These are phyloP conservation scores for Drosophila persimilis DNA, from an alignment of 1,140 invertebrate species.

Conservation along the genomic window DNA sequence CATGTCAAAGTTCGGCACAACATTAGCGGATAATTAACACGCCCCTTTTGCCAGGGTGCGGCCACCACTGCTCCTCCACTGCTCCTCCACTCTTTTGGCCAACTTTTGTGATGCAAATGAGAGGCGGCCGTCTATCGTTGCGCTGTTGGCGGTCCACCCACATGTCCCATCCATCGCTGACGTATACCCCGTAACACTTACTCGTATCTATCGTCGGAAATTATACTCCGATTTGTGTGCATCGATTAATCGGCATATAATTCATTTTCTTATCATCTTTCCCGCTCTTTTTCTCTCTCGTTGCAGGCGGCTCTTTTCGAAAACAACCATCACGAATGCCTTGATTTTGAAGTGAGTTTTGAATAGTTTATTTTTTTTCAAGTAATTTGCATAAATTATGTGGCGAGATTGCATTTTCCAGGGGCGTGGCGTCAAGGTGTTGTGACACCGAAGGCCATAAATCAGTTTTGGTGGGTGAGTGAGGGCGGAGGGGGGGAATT, in stretches of 20 bases:
- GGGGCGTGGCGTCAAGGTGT: constrained; percentile 35
- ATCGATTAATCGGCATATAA: constrained; percentile 36
- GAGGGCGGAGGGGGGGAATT: too few species aligned
- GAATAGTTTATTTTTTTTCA: constrained; percentile 59
- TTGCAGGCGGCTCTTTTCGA: constrained; percentile 41
- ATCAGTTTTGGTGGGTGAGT: not conserved
- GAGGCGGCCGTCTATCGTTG: constrained; percentile 35
- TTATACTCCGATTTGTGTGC: constrained; percentile 33
- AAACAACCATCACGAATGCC: constrained; percentile 31
- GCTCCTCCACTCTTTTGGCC: constrained; percentile 51
- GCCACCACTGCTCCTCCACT: too few species aligned
- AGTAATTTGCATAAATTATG: constrained; percentile 75
- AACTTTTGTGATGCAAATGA: constrained; percentile 80
- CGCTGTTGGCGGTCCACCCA: constrained; percentile 59
- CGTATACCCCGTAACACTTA: not conserved
- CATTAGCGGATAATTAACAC: constrained; percentile 80
- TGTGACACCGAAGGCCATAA: constrained; percentile 49
- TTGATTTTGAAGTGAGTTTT: constrained; percentile 63
- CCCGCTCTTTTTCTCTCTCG: constrained; percentile 8
- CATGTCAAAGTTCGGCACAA: constrained; percentile 70
- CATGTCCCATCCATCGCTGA: not conserved
- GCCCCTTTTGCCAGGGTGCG: constrained; percentile 49
- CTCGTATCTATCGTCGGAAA: constrained; percentile 24
- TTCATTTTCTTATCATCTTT: constrained; percentile 57
- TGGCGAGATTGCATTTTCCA: constrained; percentile 21